Evolutionary conservation across 2,797 vertebrate species (phyloP).

Genomic region (Emys orbicularis): DNA sequence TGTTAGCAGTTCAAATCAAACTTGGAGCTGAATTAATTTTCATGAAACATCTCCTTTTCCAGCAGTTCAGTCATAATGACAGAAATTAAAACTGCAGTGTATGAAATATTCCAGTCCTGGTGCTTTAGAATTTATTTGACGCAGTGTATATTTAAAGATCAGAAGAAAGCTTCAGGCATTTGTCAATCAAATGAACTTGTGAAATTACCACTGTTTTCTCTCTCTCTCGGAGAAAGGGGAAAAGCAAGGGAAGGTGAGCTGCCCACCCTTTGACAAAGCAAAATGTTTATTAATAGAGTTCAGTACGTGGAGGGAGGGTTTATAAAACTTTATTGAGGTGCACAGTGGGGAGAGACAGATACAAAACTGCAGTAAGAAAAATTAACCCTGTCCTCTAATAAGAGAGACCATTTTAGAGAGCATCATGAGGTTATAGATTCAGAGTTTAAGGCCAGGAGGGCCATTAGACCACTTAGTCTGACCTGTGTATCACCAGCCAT

Average conservation of each 20-base stretch:
- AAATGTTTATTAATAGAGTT: constrained; percentile 29
- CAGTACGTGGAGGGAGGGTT: neutral
- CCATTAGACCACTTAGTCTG: neutral
- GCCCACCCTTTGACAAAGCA: neutral
- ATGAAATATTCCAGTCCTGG: constrained; percentile 16
- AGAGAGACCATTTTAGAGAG: neutral
- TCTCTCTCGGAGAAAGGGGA: neutral
- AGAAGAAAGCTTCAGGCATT: constrained; percentile 57
- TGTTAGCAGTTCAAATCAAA: fast-evolving
- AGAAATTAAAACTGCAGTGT: constrained; percentile 21
- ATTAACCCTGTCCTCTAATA: neutral
- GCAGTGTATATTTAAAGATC: constrained; percentile 62
- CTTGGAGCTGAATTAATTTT: neutral
- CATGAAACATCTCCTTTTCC: neutral
- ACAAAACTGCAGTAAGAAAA: neutral
- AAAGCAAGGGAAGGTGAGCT: constrained; percentile 2
- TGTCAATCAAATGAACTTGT: constrained; percentile 47
- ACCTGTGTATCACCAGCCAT: neutral
- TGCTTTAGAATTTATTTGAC: constrained; percentile 61
- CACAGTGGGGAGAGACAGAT: neutral
- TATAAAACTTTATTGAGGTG: neutral
- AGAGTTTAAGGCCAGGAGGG: neutral
- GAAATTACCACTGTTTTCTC: constrained; percentile 13
- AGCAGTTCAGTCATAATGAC: constrained; percentile 12
- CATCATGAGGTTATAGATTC: neutral